Conservation (phyloP, 1,140 invertebrate species). For the Drosophila micromelanica region DNA sequence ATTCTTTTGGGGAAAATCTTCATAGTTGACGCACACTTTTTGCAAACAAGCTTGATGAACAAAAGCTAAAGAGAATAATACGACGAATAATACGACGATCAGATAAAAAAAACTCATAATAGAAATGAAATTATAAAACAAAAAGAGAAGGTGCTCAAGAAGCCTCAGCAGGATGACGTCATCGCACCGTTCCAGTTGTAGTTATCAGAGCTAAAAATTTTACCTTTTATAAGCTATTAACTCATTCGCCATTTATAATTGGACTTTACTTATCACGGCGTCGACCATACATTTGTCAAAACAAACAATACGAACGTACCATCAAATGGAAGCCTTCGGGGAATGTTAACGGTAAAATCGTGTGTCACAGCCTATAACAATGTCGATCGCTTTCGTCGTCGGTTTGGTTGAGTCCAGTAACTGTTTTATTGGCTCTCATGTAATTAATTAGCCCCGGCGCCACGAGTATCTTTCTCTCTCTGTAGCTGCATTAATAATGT, state of each 20-base stretch:
- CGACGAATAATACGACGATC: no score
- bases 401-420: background rate
- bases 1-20: constrained; percentile 6
- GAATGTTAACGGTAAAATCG: background rate
- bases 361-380: constrained; percentile 11
- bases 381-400: background rate
- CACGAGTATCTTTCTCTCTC: background rate
- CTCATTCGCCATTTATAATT: constrained; percentile 20
- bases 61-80: constrained; percentile 6
- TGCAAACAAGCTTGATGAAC: background rate
- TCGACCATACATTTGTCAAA: constrained; percentile 24
- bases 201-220: constrained; percentile 24
- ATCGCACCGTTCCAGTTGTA: background rate
- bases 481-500: no score
- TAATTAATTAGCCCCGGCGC: no score
- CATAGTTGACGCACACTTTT: constrained; percentile 12
- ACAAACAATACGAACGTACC: background rate
- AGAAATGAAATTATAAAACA: background rate
- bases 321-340: background rate
- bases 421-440: background rate
- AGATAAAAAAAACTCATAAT: constrained; percentile 13
- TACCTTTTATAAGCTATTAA: constrained; percentile 31
- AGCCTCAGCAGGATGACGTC: constrained; percentile 19
- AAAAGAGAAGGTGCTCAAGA: background rate
- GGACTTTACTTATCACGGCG: constrained; percentile 32